Percentiles rank a stretch among this genome's conserved stretches.
Evolutionary conservation across 2,113 vertebrate species (phyloP).

Genomic region (Osmerus mordax): DNA sequence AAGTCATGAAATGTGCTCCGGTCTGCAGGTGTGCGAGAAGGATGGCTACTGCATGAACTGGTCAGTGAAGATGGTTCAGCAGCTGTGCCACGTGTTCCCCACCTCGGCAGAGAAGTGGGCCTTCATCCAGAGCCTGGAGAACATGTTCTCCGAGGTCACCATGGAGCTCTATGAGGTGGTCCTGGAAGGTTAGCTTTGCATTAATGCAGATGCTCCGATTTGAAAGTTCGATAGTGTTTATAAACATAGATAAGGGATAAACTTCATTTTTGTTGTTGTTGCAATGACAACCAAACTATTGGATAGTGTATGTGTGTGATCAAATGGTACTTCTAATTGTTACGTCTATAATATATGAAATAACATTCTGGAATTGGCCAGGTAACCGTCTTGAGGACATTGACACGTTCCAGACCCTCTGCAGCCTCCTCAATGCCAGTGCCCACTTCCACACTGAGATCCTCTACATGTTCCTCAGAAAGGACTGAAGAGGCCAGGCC

Average conservation of each 20-base stretch:
- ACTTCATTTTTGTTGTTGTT: no score
- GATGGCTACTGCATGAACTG: constrained; percentile 87
- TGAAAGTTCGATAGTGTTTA: no score
- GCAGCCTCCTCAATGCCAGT: constrained; percentile 79
- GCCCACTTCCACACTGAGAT: constrained; percentile 85
- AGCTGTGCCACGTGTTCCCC: constrained; percentile 77
- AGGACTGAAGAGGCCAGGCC: constrained; percentile 20
- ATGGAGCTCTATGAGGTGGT: constrained; percentile 75
- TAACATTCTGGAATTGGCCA: constrained; percentile 4
- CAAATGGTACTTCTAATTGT: no score
- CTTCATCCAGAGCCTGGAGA: constrained; percentile 83
- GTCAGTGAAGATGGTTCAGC: constrained; percentile 83
- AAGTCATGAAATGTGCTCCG: neutral
- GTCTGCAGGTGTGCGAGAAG: constrained; percentile 84
- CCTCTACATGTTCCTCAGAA: constrained; percentile 64
- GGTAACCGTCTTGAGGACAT: constrained; percentile 64
- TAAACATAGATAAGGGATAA: no score
- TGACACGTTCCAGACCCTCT: constrained; percentile 73
- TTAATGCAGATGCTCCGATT: neutral
- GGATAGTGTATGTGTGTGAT: no score
- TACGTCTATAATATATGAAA: no score
- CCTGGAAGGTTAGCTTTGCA: constrained; percentile 70
- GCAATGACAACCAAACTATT: no score
- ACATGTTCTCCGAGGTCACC: constrained; percentile 72
- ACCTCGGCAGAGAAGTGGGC: constrained; percentile 61